These are phyloP conservation scores for Drosophila vallismaia DNA, from an alignment of 2,888 invertebrate genomes.

Conservation along the genomic window DNA sequence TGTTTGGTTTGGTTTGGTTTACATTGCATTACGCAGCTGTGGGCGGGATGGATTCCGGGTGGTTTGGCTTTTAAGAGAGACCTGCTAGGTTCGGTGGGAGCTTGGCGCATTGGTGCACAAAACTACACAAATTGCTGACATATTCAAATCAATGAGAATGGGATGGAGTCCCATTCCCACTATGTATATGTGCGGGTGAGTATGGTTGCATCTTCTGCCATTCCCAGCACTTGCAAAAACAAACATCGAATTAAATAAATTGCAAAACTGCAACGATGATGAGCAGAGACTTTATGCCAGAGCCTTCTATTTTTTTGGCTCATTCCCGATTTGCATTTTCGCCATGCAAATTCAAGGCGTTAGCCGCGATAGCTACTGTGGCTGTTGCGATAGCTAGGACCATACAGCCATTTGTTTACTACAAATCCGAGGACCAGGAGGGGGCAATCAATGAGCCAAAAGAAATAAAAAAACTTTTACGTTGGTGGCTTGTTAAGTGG, in stretches of 20 bases:
- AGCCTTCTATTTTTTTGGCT: not conserved
- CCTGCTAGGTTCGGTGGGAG: not conserved
- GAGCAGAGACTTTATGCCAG: slow-evolving; percentile 19
- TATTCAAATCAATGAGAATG: slow-evolving; percentile 77
- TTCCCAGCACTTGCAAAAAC: slow-evolving; percentile 63
- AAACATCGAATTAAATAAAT: slow-evolving; percentile 73
- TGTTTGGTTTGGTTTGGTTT: slow-evolving; percentile 76
- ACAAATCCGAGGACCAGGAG: slow-evolving; percentile 9
- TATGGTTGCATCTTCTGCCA: slow-evolving; percentile 48
- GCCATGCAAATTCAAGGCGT: slow-evolving; percentile 16
- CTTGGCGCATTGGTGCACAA: slow-evolving; percentile 66
- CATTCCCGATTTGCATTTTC: slow-evolving; percentile 24
- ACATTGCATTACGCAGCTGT: slow-evolving; percentile 73
- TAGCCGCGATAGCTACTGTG: slow-evolving; percentile 3
- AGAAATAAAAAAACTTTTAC: slow-evolving; percentile 41
- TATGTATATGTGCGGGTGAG: slow-evolving; percentile 19
- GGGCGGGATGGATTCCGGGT: slow-evolving; percentile 26
- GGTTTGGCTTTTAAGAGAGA: slow-evolving; percentile 9
- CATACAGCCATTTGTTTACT: slow-evolving; percentile 37
- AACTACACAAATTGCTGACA: slow-evolving; percentile 80
- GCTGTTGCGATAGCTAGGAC: slow-evolving; percentile 18
- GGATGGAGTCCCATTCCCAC: slow-evolving; percentile 54
- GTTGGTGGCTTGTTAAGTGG: slow-evolving; percentile 48
- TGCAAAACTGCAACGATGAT: slow-evolving; percentile 52
- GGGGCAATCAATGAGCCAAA: slow-evolving; percentile 38